phyloP scores from a whole-genome alignment of 2,113 vertebrate genomes.

The Silurus glanis region DNA sequence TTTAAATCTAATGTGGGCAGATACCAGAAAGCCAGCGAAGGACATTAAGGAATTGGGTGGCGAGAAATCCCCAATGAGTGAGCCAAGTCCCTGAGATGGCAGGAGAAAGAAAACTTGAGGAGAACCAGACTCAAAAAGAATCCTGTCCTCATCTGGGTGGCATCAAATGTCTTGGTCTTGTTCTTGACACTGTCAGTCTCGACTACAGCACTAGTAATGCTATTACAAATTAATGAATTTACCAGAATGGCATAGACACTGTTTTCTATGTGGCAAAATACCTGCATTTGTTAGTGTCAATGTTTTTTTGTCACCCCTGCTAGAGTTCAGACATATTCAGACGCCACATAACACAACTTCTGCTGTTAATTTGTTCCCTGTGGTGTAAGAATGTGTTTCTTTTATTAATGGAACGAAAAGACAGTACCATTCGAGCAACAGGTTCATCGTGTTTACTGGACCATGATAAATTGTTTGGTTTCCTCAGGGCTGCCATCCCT shows the following conservation, averaged over 20 bases:
- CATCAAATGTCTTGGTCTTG: neutral
- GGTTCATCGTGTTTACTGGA: conserved; percentile 46
- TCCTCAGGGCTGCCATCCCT: neutral
- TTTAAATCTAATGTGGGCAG: too few species aligned
- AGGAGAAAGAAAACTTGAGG: too few species aligned
- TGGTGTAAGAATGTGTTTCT: conserved; percentile 9
- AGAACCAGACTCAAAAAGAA: too few species aligned
- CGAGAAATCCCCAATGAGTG: too few species aligned
- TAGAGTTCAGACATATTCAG: neutral
- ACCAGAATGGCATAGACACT: neutral
- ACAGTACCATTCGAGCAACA: conserved; percentile 22
- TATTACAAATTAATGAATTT: neutral
- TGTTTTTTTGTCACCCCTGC: neutral
- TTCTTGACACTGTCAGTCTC: neutral
- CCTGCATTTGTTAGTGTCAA: neutral
- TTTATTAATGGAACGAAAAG: conserved; percentile 38
- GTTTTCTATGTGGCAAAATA: neutral
- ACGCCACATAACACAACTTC: conserved; percentile 7
- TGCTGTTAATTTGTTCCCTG: conserved; percentile 24
- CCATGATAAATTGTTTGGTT: conserved; percentile 43
- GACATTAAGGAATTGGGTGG: too few species aligned
- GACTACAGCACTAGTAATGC: neutral
- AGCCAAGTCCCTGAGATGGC: too few species aligned
- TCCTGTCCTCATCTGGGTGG: too few species aligned
- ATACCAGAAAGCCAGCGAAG: too few species aligned